A percentile compares a stretch with the other conserved stretches of the same genome.
Conservation (phyloP, 2,797 vertebrate species). For the Characodon lateralis region DNA sequence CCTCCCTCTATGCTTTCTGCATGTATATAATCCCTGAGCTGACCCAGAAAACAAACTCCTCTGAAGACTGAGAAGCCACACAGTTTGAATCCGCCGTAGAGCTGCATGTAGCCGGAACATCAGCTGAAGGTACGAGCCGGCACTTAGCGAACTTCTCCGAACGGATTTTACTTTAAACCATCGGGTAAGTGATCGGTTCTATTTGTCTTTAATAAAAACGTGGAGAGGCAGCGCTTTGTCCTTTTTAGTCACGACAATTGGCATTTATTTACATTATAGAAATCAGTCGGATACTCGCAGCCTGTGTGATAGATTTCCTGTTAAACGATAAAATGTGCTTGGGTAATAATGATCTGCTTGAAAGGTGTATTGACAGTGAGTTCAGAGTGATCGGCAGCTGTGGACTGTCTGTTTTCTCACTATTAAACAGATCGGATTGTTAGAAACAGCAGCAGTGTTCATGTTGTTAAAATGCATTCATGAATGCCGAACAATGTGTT, state of each 20-base stretch:
- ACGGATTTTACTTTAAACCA: slow-evolving; percentile 34
- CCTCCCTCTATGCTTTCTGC: slow-evolving; percentile 58
- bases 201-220: slow-evolving; percentile 8
- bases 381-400: background rate
- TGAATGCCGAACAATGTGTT: background rate
- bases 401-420: too few species aligned
- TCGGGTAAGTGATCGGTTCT: slow-evolving; percentile 53
- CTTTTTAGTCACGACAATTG: slow-evolving; percentile 18
- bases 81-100: slow-evolving; percentile 59
- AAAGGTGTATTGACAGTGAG: background rate
- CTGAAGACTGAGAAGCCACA: slow-evolving; percentile 57
- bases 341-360: too few species aligned
- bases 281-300: background rate
- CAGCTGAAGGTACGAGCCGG: slow-evolving; percentile 58
- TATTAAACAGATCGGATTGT: background rate
- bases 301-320: background rate
- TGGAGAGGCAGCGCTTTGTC: slow-evolving; percentile 24
- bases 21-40: slow-evolving; percentile 81
- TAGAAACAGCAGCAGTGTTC: background rate
- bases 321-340: too few species aligned
- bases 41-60: slow-evolving; percentile 84
- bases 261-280: background rate
- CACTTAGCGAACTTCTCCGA: slow-evolving; percentile 51
- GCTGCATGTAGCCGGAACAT: slow-evolving; percentile 69
- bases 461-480: background rate